Base-by-base conservation (phyloP, 1,140 invertebrate genomes). In the Penaeus vannamei region DNA sequence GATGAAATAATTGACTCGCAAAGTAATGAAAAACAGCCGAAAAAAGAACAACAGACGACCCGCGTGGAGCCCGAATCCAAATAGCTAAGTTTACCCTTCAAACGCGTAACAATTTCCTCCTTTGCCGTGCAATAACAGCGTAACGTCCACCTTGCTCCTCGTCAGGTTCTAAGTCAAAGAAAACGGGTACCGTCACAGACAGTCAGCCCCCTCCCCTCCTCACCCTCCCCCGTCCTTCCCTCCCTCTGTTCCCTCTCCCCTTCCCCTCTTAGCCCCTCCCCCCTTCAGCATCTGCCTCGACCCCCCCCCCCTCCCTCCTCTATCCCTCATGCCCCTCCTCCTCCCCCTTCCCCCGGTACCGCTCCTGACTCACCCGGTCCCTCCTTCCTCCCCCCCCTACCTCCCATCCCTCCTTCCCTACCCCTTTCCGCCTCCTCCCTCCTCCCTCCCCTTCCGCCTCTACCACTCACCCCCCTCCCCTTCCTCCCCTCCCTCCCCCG, bases 401-500 rank as follows among this genome's bases (percentile, higher is more conserved):
- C 32, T 23, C n/a, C 66, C n/a, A 12, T n/a, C 66, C 17, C 66
- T 72, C 66, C 32, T 23, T n/a, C 66, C 14, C 22, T 26, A 8
- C 19, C 2, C 19, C 2, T 32, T 10, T 7, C 29, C n/a, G 29
- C 42, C 26, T 29, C 72, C 42, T 29, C n/a, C 26, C 42, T 29
- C 17, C 7, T 22, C 26, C 20, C 8, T 87, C 32, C 42, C 77
- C 61, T 20, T 32, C 10, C 66, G 20, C 66, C 84, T 60, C 19
- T 22, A 17, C 29, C 26, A 22, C 77, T 59, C 64, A n/a, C 22
- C 61, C 64, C 29, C 23, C 23, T 5, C 53, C 46, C 69, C 72
- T 36, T 42, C 53, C 29, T 53, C 29, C 59, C 46, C 36, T 36
- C 60, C 79, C 29, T 32, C 80, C 61, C 53, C 87, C 87, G 36